These are phyloP conservation scores for Noctua janthe DNA, from an alignment of 2,888 invertebrate genomes.

Conservation along the genomic window DNA sequence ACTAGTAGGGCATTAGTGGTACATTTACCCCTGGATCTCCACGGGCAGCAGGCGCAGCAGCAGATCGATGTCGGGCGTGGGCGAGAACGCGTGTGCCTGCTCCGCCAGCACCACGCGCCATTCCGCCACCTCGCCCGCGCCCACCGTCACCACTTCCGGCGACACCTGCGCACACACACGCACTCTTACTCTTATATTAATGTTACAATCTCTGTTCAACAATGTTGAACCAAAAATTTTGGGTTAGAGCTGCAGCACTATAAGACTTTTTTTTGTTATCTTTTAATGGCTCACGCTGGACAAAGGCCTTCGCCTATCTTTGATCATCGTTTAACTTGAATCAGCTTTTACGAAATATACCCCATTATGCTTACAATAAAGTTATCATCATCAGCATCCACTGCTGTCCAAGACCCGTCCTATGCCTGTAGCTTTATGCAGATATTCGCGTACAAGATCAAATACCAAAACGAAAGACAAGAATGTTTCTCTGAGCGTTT, in stretches of 20 bases:
- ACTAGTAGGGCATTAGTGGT: not conserved
- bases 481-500: not conserved
- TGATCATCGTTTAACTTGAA: not conserved
- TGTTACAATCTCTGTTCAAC: not conserved
- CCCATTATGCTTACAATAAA: not conserved
- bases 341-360: not conserved
- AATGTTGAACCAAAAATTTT: not conserved
- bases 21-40: constrained; percentile 64
- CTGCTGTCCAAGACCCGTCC: not conserved
- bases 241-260: not conserved
- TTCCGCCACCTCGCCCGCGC: constrained; percentile 63
- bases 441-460: not conserved
- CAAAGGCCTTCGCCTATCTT: not conserved
- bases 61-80: constrained; percentile 62
- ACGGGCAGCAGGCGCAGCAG: constrained; percentile 68
- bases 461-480: not conserved
- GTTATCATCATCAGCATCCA: not conserved
- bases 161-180: constrained; percentile 65
- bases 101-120: constrained; percentile 66
- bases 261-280: not conserved
- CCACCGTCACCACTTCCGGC: constrained; percentile 64
- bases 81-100: constrained; percentile 35
- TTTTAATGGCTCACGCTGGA: not conserved
- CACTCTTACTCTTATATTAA: not conserved
- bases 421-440: not conserved